Percentiles rank a stretch among this genome's conserved stretches.
phyloP scores from a whole-genome alignment of 2,888 invertebrate genomes.

The Plemyria rubiginata region DNA sequence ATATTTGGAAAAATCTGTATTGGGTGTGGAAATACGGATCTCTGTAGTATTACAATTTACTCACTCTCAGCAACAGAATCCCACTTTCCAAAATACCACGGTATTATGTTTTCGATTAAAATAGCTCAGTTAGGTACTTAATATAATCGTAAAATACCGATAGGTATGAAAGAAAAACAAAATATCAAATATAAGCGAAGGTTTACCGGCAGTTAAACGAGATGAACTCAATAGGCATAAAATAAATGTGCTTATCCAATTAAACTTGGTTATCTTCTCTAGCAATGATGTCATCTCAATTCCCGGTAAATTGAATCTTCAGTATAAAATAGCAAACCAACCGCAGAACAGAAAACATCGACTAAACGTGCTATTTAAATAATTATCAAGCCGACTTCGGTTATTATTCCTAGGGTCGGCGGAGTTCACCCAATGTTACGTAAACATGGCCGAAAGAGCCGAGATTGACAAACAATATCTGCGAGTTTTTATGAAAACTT shows the following conservation, averaged over 20 bases:
- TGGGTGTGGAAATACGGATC: conserved; percentile 6
- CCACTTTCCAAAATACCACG: not conserved
- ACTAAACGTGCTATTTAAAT: conserved; percentile 57
- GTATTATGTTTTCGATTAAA: conserved; percentile 9
- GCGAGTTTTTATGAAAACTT: conserved; percentile 31
- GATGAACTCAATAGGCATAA: conserved; percentile 33
- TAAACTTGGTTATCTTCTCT: conserved; percentile 28
- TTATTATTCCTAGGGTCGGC: conserved; percentile 46
- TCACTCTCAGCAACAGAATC: not conserved
- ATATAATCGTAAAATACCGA: conserved; percentile 8
- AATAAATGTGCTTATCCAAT: conserved; percentile 35
- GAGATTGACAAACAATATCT: conserved; percentile 44
- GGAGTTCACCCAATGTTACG: conserved; percentile 50
- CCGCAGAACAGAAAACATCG: conserved; percentile 52
- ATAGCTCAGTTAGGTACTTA: not conserved
- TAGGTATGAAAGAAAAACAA: conserved; percentile 6
- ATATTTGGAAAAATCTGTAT: conserved; percentile 3
- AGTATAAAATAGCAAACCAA: conserved; percentile 50
- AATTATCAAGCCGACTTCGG: conserved; percentile 55
- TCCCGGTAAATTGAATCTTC: conserved; percentile 49
- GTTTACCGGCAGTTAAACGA: conserved; percentile 19
- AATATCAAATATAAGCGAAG: conserved; percentile 12
- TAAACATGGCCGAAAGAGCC: conserved; percentile 43
- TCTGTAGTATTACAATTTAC: not conserved
- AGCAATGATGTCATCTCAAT: conserved; percentile 52